Base-by-base conservation (phyloP, 2,797 vertebrate genomes). In the Danionella dracula region DNA sequence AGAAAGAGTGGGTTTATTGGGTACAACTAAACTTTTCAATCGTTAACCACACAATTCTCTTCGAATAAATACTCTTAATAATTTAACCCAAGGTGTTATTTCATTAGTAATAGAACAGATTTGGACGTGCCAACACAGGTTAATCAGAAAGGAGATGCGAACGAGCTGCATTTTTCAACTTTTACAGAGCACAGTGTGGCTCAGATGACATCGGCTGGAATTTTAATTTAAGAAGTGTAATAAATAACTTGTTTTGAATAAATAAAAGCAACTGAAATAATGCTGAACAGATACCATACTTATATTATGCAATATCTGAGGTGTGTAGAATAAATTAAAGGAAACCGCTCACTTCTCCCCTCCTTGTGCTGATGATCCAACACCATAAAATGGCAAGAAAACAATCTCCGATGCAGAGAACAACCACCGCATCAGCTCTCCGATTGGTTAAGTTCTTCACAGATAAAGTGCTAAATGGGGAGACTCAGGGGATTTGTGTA, bases 201-300 rank as follows among this genome's bases (percentile, higher is more conserved):
- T 85, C 76, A 78, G 84, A 74, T 54, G 35, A 42, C 79, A 78
- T 73, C 59, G 80, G 74, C 76, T 80, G 78, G 77, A 78, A 70
- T 84, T 76, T 59, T 27, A 68, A 81, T n/a, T n/a, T n/a, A 81
- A 89, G 88, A 85, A 86, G 88, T 89, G 86, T 85, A 83, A 76
- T 78, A 83, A 83, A 80, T 81, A 66, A 73, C 76, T 53, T 40
- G 10, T 10, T 57, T 76, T 83, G 87, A 85, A 90, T 92, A 89
- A 87, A 87, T 91, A 83, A 88, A 86, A 80, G 88, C 76, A 78
- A 82, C 86, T 80, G 90, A 90, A 84, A 90, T 87, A 85, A 89
- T 90, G 87, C 83, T 84, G 80, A 78, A 82, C 85, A 91, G 86
- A 91, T 88, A 92, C 91, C 81, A 88, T 82, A 88, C 88, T 90